Evolutionary conservation across 2,113 vertebrate genomes (phyloP).

Genomic region (Alosa alosa): DNA sequence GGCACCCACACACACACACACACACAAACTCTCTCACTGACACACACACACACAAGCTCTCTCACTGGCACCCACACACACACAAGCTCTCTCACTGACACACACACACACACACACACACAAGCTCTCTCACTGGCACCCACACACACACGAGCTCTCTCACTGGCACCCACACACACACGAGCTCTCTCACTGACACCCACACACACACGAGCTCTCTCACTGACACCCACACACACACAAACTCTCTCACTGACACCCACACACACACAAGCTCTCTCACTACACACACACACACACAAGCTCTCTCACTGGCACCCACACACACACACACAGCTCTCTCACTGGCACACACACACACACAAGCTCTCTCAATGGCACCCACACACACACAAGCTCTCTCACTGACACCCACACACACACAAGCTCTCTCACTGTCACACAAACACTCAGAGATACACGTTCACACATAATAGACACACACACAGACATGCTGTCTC

Average conservation of each 20-base stretch:
- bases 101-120: constrained; percentile 22
- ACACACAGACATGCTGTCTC: neutral
- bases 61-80: neutral
- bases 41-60: constrained; percentile 9
- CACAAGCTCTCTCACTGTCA: neutral
- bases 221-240: no score
- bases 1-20: constrained; percentile 12
- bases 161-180: neutral
- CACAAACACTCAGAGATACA: neutral
- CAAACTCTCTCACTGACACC: neutral
- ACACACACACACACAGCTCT: constrained; percentile 30
- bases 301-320: no score
- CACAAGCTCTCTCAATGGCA: neutral
- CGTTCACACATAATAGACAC: neutral
- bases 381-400: constrained; percentile 19
- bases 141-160: constrained; percentile 29
- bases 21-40: no score
- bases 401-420: no score
- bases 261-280: neutral
- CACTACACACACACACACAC: no score
- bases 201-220: constrained; percentile 21
- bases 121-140: no score
- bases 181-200: constrained; percentile 7
- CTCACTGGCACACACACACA: no score
- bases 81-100: constrained; percentile 9